Evolutionary conservation across 2,797 vertebrate species (phyloP), one percentile per base, ranked within the genome.

Genomic region (Chelonia mydas): DNA sequence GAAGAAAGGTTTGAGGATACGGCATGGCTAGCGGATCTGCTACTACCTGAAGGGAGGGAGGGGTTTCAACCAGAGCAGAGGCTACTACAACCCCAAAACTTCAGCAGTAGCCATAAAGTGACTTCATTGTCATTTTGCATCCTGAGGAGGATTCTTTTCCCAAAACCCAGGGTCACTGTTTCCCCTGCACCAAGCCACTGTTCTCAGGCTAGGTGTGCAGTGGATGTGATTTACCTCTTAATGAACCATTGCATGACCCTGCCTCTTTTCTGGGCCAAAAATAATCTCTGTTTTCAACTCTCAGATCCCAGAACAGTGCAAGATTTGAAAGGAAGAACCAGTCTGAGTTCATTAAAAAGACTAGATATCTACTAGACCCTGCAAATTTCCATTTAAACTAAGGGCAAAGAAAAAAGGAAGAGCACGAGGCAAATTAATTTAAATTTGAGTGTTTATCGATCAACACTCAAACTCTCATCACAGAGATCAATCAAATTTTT

Each of bases 11-110:
- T 84, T 4, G 31, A 33, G 74, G 5, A 65, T 31, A 11, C 13
- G 65, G 19, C 1, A 79, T 5, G 27, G 16, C 7, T 33, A 2
- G 1, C 3, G 37, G 7, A 77, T 12, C 27, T 5, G 0, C 10
- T 61, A 41, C 68, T 1, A 81, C n/a, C 61, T 4, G 72, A 86
- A 82, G 0, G 1, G 55, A 57, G 3, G 74, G 49, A n/a, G 33
- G 84, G 27, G 31, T 11, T 84, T 83, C 28, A 49, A 57, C 1
- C 13, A 47, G 28, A 68, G 37, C 10, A 72, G 68, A 72, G 37
- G 51, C 25, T 28, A 12, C 21, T 13, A 12, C 25, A 83, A 6
- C 11, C 25, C 78, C 81, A 0, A 1, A 3, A 1, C 23, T 47
- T 6, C 0, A 89, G 47, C 55, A 89, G 5, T 16, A 50, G 88